Base-by-base conservation (phyloP, 2,113 vertebrate species). In the Spizaetus ornatus region DNA sequence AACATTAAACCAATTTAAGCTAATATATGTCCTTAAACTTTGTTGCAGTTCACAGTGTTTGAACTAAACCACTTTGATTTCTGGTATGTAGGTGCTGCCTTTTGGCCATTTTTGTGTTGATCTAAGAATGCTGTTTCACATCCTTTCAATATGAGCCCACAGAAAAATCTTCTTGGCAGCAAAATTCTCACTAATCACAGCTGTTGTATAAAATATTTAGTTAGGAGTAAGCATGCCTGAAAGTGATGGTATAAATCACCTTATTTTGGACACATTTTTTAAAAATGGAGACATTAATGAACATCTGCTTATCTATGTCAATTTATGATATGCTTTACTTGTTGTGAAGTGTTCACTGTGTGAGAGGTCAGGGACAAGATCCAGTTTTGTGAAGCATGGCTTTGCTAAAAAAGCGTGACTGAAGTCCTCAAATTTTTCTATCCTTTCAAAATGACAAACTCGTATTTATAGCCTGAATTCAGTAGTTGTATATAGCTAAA, bases 171-270 rank as follows among this genome's bases (percentile, higher is more conserved):
- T 93, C 47, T 95, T 96, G 86, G 82, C 83, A 96, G 86, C 73
- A 86, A 62, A 94, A 66, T 84, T 88, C 48, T 91, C 63, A 61
- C 67, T 96, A 53, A 90, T 87, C 69, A 81, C 92, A 97, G 79
- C 90, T 97, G 93, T 92, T 93, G 15, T 82, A 78, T 85, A 55
- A 95, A 94, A 90, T 78, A 43, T 47, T 95, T 80, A 78, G 70
- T n/a, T 94, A 97, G 62, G 69, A 92, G 26, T 82, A 96, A 96
- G 63, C 72, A 73, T 91, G 56, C 59, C 86, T 95, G n/a, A 74
- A 59, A 95, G 58, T 96, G 40, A 53, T 92, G 59, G n/a, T 81
- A 85, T 96, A 96, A 98, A 96, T 97, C 86, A 89, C 71, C 70
- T 93, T 7, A 16, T 89, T 97, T 91, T 76, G 82, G 95, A 86